Evolutionary conservation across 2,888 invertebrate genomes (phyloP).

Genomic region (Minunthozetes semirufus): DNA sequence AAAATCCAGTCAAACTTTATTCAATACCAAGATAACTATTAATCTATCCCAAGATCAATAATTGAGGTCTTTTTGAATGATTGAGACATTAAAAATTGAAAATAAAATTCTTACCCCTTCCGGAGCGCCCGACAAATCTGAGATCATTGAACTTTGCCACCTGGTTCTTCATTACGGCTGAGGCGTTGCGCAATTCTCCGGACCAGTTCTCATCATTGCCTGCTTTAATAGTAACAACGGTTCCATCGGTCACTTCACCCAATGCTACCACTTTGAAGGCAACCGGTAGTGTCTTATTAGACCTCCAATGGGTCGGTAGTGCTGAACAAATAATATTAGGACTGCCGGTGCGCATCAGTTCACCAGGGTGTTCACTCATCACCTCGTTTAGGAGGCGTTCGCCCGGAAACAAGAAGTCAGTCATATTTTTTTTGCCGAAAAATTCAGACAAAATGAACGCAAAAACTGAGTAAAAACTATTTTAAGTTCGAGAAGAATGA

Average conservation of each 20-base stretch:
- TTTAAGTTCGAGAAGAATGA: no score
- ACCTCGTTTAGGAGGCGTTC: slow-evolving; percentile 67
- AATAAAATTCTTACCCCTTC: slow-evolving; percentile 67
- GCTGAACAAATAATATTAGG: slow-evolving; percentile 93
- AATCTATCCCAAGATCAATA: no score
- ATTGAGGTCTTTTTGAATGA: no score
- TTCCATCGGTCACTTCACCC: slow-evolving; percentile 88
- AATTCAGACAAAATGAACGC: no score
- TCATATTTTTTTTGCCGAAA: not conserved
- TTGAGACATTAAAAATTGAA: no score
- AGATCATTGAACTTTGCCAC: slow-evolving; percentile 97
- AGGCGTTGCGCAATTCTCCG: slow-evolving; percentile 84
- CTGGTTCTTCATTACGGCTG: slow-evolving; percentile 92
- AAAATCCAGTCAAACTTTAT: no score
- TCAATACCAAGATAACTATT: no score
- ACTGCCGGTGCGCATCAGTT: slow-evolving; percentile 67
- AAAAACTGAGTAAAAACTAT: no score
- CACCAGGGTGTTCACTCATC: slow-evolving; percentile 67
- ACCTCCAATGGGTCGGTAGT: slow-evolving; percentile 92
- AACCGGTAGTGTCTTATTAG: slow-evolving; percentile 56
- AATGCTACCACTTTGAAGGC: slow-evolving; percentile 61
- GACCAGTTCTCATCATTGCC: slow-evolving; percentile 97
- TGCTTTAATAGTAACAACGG: slow-evolving; percentile 82
- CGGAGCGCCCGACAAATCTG: slow-evolving; percentile 91
- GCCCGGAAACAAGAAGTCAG: slow-evolving; percentile 54